These are phyloP conservation scores for Cyclopterus lumpus DNA, from an alignment of 2,797 vertebrate species.

Conservation along the genomic window DNA sequence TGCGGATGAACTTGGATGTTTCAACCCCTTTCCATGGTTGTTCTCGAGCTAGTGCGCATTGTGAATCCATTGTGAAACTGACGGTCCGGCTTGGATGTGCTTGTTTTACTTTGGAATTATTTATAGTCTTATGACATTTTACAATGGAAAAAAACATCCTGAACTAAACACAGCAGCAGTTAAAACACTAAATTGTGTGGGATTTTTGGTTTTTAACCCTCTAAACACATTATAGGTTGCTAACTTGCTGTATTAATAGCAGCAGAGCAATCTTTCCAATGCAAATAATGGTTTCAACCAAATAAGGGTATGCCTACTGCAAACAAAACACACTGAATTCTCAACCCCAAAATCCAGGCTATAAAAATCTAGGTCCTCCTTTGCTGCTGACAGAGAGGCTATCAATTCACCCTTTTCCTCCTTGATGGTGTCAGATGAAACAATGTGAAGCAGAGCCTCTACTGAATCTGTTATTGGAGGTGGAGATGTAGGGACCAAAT, in stretches of 20 bases:
- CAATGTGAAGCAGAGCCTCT: conserved; percentile 32
- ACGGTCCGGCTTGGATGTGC: conserved; percentile 27
- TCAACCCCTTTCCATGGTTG: conserved; percentile 41
- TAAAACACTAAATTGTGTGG: conserved; percentile 48
- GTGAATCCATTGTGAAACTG: conserved; percentile 58
- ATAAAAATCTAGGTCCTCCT: conserved; percentile 47
- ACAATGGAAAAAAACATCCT: conserved; percentile 38
- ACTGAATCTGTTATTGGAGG: conserved; percentile 26
- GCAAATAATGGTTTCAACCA: conserved; percentile 63
- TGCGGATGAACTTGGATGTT: conserved; percentile 77
- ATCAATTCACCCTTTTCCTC: conserved; percentile 56
- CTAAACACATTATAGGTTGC: conserved; percentile 41
- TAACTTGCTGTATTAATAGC: conserved; percentile 65
- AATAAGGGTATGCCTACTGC: conserved; percentile 73
- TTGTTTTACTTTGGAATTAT: conserved; percentile 65
- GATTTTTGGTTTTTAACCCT: conserved; percentile 50
- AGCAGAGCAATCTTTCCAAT: conserved; percentile 50
- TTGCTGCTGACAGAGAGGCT: conserved; percentile 45
- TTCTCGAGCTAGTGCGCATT: conserved; percentile 53
- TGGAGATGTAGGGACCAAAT: conserved; percentile 26
- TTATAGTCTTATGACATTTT: conserved; percentile 42
- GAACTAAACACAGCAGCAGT: conserved; percentile 27
- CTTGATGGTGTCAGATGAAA: conserved; percentile 58
- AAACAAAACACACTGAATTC: conserved; percentile 67
- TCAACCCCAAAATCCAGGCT: conserved; percentile 42